Evolutionary conservation across 1,140 invertebrate genomes (phyloP).

Genomic region (Colletes latitarsis): DNA sequence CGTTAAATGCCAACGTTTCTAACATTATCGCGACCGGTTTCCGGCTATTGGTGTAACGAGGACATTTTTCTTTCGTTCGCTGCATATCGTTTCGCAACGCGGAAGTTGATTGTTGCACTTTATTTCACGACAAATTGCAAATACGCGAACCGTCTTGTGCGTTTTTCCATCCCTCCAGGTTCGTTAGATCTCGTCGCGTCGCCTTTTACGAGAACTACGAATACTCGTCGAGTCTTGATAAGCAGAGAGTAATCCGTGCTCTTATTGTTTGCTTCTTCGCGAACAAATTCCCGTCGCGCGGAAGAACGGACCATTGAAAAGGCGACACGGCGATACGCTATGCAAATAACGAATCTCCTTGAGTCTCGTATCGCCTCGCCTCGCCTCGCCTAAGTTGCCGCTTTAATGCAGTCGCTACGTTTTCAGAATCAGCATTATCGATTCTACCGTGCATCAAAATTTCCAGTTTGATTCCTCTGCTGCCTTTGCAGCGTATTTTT

Average conservation of each 20-base stretch:
- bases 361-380: not conserved
- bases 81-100: conserved; percentile 1
- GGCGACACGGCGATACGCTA: not conserved
- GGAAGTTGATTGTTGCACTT: conserved; percentile 6
- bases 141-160: not conserved
- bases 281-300: conserved; percentile 25
- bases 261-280: not conserved
- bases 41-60: not conserved
- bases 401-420: not conserved
- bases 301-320: not conserved
- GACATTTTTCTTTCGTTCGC: not conserved
- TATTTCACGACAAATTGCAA: not conserved
- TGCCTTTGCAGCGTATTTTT: not conserved
- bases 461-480: not conserved
- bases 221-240: not conserved
- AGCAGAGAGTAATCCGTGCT: not conserved
- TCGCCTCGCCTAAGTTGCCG: not conserved
- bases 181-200: not conserved
- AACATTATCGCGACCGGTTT: conserved; percentile 21
- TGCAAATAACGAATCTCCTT: conserved; percentile 24
- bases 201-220: not conserved
- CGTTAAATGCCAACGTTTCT: conserved; percentile 25
- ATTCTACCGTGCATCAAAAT: conserved; percentile 19
- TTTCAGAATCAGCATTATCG: not conserved
- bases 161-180: not conserved